phyloP scores from a whole-genome alignment of 2,797 vertebrate species.

The Falco berigora region DNA sequence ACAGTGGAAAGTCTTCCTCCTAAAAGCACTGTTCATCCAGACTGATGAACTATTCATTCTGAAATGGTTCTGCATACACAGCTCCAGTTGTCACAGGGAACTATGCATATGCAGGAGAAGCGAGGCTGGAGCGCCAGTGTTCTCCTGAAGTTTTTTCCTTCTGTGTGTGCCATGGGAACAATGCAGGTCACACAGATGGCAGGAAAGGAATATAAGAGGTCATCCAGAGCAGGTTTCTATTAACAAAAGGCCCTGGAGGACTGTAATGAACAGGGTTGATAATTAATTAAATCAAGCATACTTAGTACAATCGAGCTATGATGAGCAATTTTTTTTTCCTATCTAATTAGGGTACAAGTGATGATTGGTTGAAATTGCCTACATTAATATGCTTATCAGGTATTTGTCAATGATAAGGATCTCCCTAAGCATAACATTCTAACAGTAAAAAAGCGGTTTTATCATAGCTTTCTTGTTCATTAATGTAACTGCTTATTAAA shows the following conservation, averaged over 20 bases:
- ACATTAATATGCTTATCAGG: conserved; percentile 6
- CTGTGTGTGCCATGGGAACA: not conserved
- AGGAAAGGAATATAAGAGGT: not conserved
- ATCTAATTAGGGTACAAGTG: not conserved
- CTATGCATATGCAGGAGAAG: not conserved
- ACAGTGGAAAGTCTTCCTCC: not conserved
- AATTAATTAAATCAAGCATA: conserved; percentile 6
- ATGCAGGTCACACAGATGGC: not conserved
- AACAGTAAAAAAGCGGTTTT: not conserved
- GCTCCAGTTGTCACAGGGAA: not conserved
- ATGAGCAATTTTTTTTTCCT: not conserved
- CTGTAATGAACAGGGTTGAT: not conserved
- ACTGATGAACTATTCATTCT: not conserved
- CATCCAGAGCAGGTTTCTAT: not conserved
- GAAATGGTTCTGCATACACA: not conserved
- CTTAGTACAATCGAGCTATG: not conserved
- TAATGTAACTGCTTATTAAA: conserved; percentile 53
- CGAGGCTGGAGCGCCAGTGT: not conserved
- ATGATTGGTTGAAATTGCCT: not conserved
- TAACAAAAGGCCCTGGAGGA: not conserved
- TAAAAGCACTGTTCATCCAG: not conserved
- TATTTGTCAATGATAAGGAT: conserved; percentile 24
- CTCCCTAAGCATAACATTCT: conserved; percentile 13
- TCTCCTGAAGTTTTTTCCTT: not conserved
- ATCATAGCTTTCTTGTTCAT: conserved; percentile 50